Evolutionary conservation across 1,140 invertebrate genomes (phyloP).

Genomic region (Drosophila micromelanica): DNA sequence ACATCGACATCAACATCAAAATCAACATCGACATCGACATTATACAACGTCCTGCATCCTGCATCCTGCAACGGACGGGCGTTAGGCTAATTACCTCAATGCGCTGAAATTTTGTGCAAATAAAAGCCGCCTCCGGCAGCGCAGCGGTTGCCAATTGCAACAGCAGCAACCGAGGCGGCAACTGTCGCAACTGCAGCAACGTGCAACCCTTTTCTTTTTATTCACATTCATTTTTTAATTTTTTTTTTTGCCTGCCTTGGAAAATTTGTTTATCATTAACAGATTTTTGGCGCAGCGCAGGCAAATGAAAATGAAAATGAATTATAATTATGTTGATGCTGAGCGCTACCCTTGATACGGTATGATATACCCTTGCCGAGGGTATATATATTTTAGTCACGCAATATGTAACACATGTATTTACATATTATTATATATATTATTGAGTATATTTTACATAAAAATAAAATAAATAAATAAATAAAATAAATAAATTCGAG

Average conservation of each 20-base stretch:
- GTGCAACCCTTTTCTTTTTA: conserved; percentile 66
- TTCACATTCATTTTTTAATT: conserved; percentile 18
- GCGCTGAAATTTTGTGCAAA: conserved; percentile 48
- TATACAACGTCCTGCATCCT: background rate
- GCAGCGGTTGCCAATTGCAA: conserved; percentile 34
- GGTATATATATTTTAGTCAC: background rate
- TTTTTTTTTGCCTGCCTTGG: conserved; percentile 36
- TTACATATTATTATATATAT: too few relatives aligned
- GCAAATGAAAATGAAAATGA: conserved; percentile 67
- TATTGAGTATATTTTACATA: too few relatives aligned
- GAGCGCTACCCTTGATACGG: conserved; percentile 20
- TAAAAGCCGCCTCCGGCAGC: conserved; percentile 34
- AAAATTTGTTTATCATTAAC: conserved; percentile 83
- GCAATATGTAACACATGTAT: too few relatives aligned
- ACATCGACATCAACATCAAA: background rate
- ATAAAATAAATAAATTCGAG: too few relatives aligned
- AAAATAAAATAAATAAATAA: too few relatives aligned
- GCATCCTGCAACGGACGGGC: conserved; percentile 25
- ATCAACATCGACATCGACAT: too few relatives aligned
- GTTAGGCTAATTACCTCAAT: conserved; percentile 67
- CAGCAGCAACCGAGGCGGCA: conserved; percentile 17
- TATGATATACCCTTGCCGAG: background rate
- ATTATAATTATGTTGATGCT: conserved; percentile 70
- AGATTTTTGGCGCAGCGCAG: conserved; percentile 50
- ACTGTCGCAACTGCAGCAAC: conserved; percentile 27